Evolutionary conservation across 2,113 vertebrate genomes (phyloP), one percentile per base, ranked within the genome.

Genomic region (Lates calcarifer): DNA sequence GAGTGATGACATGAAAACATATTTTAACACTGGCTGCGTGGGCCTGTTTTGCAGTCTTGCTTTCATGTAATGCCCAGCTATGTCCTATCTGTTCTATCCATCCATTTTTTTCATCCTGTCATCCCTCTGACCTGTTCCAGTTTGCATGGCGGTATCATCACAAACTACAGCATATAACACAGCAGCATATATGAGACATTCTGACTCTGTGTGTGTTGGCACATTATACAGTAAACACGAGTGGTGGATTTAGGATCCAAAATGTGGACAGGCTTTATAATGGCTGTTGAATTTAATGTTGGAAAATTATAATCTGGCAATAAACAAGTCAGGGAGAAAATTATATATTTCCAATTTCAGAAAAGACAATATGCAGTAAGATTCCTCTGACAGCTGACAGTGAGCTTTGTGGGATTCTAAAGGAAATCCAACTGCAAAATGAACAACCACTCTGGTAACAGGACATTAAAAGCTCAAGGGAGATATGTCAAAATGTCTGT

Each of bases 51-150:
- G 41, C 74, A n/a, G 67, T 31, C 9, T 43, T 41, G 74, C 91
- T 91, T 94, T 93, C 45, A 92, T 91, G 88, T 74, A 57, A 80
- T 81, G 77, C 81, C 90, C 73, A 82, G 68, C 55, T 80, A 72
- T 55, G 61, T 51, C 26, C 68, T 82, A 90, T 91, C 89, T 84
- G 66, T 61, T 85, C 60, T 33, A 71, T 63, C 84, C 66, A 87
- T 81, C 77, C 66, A 83, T 87, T 83, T 85, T 73, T 39, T 37
- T 41, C 57, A 63, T 79, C 49, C 65, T 79, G 84, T 80, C 67
- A 91, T 92, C 74, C 81, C 65, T 53, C 62, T 69, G 57, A 87
- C 71, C 39, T 72, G 31, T 74, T 90, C 74, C 72, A 69, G 65
- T 87, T 72, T 33, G 41, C 57, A 83, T 82, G 77, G 83, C 17